Percentiles rank a stretch among this genome's conserved stretches.
phyloP scores from a whole-genome alignment of 2,797 vertebrate species.

The Mormyrops boulengeri region DNA sequence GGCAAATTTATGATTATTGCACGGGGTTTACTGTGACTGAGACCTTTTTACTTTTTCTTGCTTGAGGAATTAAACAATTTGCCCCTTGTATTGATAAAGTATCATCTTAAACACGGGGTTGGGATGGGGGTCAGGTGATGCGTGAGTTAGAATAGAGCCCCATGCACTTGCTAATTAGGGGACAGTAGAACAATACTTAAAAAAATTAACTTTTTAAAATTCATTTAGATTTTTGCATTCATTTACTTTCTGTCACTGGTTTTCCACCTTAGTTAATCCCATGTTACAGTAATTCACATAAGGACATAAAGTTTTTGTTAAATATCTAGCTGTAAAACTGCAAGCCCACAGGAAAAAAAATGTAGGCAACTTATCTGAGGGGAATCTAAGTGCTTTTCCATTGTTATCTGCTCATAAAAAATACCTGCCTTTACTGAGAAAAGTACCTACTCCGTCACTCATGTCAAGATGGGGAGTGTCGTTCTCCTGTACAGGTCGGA shows the following conservation, averaged over 20 bases:
- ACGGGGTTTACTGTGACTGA: too few relatives aligned
- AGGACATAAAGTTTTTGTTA: not conserved
- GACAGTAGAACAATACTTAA: not conserved
- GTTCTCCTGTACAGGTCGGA: not conserved
- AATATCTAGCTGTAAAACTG: not conserved
- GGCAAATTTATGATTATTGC: too few relatives aligned
- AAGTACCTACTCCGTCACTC: not conserved
- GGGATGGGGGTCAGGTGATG: not conserved
- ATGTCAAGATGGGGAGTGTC: not conserved
- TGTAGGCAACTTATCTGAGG: not conserved
- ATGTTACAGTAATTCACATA: not conserved
- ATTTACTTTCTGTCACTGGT: not conserved
- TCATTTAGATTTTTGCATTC: not conserved
- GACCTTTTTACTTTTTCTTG: too few relatives aligned
- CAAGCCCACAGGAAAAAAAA: not conserved
- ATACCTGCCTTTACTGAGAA: not conserved
- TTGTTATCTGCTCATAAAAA: conserved; percentile 7
- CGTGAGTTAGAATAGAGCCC: not conserved
- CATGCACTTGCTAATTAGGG: not conserved
- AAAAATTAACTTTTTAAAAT: not conserved
- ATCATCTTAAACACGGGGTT: not conserved
- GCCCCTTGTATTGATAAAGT: not conserved
- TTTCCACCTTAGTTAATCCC: not conserved
- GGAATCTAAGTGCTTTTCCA: not conserved
- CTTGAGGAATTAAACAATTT: not conserved